Percentiles rank a stretch among this genome's conserved stretches.
These are phyloP conservation scores for Anastrepha obliqua DNA, from an alignment of 1,140 invertebrate species.

Conservation along the genomic window DNA sequence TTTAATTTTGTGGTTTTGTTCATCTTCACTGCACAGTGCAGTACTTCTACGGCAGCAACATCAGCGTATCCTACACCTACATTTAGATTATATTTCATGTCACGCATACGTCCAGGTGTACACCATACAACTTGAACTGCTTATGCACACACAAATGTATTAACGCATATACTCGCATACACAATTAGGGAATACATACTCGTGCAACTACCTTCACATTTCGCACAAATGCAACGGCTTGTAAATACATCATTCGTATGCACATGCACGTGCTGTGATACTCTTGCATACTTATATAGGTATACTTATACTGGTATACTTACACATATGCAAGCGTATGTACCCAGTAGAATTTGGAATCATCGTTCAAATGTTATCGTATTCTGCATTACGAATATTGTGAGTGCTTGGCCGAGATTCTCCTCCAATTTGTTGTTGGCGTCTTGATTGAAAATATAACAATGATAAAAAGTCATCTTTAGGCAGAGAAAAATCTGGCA, in stretches of 20 bases:
- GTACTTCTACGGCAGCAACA: neutral
- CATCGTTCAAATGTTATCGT: too few relatives aligned
- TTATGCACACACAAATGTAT: neutral
- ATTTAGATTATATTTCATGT: slow-evolving; percentile 27
- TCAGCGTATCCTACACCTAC: neutral
- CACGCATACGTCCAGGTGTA: slow-evolving; percentile 35
- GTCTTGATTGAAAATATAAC: too few relatives aligned
- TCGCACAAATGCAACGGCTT: neutral
- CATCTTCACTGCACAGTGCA: neutral
- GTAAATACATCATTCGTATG: slow-evolving; percentile 28
- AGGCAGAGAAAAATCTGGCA: too few relatives aligned
- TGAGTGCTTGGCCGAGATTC: too few relatives aligned
- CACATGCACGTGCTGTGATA: neutral
- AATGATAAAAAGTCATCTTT: too few relatives aligned
- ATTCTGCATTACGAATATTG: too few relatives aligned
- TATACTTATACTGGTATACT: neutral
- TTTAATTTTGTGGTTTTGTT: neutral
- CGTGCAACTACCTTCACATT: neutral
- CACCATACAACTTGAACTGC: neutral
- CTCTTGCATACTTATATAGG: neutral
- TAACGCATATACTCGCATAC: neutral
- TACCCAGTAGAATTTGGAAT: too few relatives aligned
- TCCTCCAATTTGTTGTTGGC: too few relatives aligned
- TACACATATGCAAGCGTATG: neutral
- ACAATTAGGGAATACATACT: too few relatives aligned